Conservation (phyloP, 2,113 vertebrate genomes). For the Scalopus aquaticus region DNA sequence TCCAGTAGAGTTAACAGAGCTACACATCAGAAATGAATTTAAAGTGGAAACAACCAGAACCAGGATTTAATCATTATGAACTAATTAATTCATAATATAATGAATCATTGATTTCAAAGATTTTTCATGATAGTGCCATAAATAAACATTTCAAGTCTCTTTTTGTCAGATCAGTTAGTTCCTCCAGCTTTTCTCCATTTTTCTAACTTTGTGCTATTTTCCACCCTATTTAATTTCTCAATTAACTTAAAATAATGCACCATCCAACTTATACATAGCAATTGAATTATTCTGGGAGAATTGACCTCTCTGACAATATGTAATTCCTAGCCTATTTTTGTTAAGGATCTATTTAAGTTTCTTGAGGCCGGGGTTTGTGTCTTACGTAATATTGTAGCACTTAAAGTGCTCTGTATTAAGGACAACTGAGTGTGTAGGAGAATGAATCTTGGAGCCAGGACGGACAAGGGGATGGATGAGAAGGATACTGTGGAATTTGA, state of each 20-base stretch:
- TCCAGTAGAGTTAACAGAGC: neutral
- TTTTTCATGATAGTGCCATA: neutral
- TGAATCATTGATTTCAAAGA: neutral
- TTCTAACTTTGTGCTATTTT: neutral
- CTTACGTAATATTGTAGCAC: neutral
- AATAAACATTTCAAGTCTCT: neutral
- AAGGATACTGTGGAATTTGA: neutral
- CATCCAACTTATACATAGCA: neutral
- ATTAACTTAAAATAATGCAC: slow-evolving; percentile 20
- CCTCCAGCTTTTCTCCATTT: neutral
- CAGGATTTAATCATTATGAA: neutral
- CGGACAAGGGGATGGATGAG: neutral
- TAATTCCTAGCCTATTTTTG: neutral
- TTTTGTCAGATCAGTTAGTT: neutral
- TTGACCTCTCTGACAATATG: neutral
- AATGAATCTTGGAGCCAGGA: neutral
- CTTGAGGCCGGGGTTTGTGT: neutral
- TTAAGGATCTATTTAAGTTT: neutral
- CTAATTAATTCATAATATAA: neutral
- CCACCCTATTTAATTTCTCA: neutral
- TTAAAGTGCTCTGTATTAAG: neutral
- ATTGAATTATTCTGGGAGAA: neutral
- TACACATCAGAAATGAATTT: neutral
- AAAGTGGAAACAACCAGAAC: neutral
- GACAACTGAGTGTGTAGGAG: neutral